Conservation (phyloP, 2,113 vertebrate species). For the Piaya cayana region DNA sequence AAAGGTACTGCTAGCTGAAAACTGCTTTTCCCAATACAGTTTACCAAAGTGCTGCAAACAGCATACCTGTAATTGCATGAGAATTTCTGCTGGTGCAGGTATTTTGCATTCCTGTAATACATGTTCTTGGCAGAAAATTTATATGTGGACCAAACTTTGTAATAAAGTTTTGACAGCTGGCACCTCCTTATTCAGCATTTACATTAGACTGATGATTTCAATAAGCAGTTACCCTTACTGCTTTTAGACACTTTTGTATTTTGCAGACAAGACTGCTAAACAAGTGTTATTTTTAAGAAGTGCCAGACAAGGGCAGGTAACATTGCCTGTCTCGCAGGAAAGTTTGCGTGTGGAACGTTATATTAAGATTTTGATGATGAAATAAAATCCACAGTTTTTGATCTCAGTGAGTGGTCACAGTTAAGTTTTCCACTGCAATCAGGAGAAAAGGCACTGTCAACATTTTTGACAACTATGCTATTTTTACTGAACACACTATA, state of each 20-base stretch:
- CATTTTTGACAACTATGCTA: not conserved
- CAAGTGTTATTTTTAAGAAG: not conserved
- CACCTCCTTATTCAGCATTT: not conserved
- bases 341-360: not conserved
- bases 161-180: not conserved
- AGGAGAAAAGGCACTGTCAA: not conserved
- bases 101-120: not conserved
- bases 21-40: not conserved
- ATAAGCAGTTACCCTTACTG: not conserved
- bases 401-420: not conserved
- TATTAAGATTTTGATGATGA: not conserved
- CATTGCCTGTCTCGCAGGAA: not conserved
- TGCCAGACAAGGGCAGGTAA: not conserved
- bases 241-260: not conserved
- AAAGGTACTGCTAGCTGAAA: not conserved
- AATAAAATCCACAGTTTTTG: not conserved
- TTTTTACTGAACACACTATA: not conserved
- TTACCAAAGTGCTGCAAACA: not conserved
- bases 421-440: not conserved
- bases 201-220: not conserved
- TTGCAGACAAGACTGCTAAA: not conserved
- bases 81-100: not conserved
- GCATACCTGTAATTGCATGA: not conserved
- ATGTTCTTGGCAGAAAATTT: not conserved
- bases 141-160: not conserved